Base-by-base conservation (phyloP, 92 coral and sea anemone species). In the Diadumene lineata region DNA sequence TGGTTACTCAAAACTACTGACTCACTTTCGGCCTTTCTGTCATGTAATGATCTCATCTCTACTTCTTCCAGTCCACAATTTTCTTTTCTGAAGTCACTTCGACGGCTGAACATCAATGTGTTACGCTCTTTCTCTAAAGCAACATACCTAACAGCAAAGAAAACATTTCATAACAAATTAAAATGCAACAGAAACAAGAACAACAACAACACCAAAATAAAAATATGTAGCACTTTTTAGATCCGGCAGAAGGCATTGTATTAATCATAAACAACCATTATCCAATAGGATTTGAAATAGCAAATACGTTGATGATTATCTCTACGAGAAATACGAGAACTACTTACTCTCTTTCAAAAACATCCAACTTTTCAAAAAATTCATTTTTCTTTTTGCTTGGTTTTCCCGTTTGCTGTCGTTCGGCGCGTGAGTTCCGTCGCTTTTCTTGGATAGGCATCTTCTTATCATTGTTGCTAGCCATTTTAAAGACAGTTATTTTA, bases 61-160 rank as follows among this genome's bases (percentile, higher is more conserved):
- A 82, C 7, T 38, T 94, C 98, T 82, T 94, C 98, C 66, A 94
- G 82, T 31, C 68, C 74, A 68, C 88, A 83, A 69, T 91, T 84
- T 51, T 92, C 97, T 62, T 84, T 92, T 50, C 98, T 79, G 70
- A 94, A 94, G 48, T 94, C 98, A 84, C 98, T 94, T 63, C 93
- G 83, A 33, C 89, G 87, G 76, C 89, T 91, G 79, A 83, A 94
- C 51, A 94, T 69, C 7, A 87, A 71, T 25, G 82, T 72, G 73
- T 89, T 94, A 29, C 92, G 67, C 65, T 94, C 98, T 82, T 92
- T 94, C 68, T 94, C 98, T 44, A 92, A 69, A 46, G 86, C 84
- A 58, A 84, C 80, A 57, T 78, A 81, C 77, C 98, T 94, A 48
- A 7, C 70, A 48, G 25, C 19, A 51, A 44, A 44, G 1, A 48